phyloP scores from a whole-genome alignment of 2,888 invertebrate species.

The Morpho helenor region DNA sequence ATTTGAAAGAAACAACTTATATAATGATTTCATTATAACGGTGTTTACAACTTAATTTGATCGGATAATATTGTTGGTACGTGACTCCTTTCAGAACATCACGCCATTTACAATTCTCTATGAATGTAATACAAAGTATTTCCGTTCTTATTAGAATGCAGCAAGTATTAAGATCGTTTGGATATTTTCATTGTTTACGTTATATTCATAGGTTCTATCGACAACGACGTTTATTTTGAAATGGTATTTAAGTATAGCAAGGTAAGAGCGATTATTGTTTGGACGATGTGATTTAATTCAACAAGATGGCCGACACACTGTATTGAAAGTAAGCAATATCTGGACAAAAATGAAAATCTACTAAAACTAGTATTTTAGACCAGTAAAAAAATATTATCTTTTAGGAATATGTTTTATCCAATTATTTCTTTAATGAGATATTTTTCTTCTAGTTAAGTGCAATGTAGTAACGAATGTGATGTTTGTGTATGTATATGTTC shows the following conservation, averaged over 20 bases:
- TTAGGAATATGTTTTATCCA: too few species aligned
- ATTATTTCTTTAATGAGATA: too few species aligned
- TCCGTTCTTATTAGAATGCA: neutral
- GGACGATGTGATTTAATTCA: neutral
- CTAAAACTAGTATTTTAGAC: neutral
- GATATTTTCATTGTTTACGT: slow-evolving; percentile 26
- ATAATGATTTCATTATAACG: too few species aligned
- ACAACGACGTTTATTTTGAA: neutral
- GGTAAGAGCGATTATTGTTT: slow-evolving; percentile 15
- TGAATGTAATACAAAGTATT: slow-evolving; percentile 8
- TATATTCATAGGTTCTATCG: slow-evolving; percentile 28
- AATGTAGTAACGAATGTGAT: too few species aligned
- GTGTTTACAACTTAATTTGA: slow-evolving; percentile 1
- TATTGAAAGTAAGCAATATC: neutral
- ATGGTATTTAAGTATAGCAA: neutral
- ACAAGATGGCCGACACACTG: slow-evolving; percentile 20
- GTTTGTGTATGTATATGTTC: too few species aligned
- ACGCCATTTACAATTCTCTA: slow-evolving; percentile 25
- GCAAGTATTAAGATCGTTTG: slow-evolving; percentile 7
- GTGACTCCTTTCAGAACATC: slow-evolving; percentile 37
- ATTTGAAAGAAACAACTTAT: neutral
- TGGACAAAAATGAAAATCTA: slow-evolving; percentile 23
- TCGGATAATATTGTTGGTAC: slow-evolving; percentile 25
- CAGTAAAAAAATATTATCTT: too few species aligned
- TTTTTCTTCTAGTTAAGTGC: too few species aligned